These are phyloP conservation scores for Siderastrea siderea DNA, from an alignment of 92 coral and sea anemone genomes.

Conservation along the genomic window DNA sequence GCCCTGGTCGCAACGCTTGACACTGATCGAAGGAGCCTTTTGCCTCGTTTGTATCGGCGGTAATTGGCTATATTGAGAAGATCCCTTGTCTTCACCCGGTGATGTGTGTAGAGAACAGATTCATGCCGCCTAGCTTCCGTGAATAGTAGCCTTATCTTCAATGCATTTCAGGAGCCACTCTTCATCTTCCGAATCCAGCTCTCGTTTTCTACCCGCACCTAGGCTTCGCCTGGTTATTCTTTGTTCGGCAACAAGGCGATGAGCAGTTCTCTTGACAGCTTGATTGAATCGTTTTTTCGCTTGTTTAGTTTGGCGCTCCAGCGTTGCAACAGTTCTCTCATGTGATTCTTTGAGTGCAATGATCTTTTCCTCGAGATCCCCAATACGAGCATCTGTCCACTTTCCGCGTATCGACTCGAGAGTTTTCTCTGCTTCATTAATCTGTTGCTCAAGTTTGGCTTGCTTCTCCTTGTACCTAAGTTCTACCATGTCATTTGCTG, in stretches of 20 bases:
- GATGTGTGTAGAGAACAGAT: conserved; percentile 63
- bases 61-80: no score
- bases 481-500: conserved; percentile 66
- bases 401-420: conserved; percentile 42
- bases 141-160: conserved; percentile 73
- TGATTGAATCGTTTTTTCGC: no score
- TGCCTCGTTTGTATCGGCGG: no score
- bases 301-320: no score
- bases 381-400: conserved; percentile 52
- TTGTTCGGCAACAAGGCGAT: conserved; percentile 44
- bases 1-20: no score
- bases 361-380: no score
- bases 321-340: no score
- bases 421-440: conserved; percentile 37
- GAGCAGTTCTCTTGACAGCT: conserved; percentile 64
- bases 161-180: conserved; percentile 63
- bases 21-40: no score
- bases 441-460: conserved; percentile 21
- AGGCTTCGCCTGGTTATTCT: no score
- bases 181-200: conserved; percentile 67
- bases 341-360: no score
- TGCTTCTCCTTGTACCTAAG: conserved; percentile 43
- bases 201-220: no score
- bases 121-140: conserved; percentile 74
- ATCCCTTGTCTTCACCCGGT: no score